Evolutionary conservation across 2,113 vertebrate genomes (phyloP).

Genomic region (Anas platyrhynchos): DNA sequence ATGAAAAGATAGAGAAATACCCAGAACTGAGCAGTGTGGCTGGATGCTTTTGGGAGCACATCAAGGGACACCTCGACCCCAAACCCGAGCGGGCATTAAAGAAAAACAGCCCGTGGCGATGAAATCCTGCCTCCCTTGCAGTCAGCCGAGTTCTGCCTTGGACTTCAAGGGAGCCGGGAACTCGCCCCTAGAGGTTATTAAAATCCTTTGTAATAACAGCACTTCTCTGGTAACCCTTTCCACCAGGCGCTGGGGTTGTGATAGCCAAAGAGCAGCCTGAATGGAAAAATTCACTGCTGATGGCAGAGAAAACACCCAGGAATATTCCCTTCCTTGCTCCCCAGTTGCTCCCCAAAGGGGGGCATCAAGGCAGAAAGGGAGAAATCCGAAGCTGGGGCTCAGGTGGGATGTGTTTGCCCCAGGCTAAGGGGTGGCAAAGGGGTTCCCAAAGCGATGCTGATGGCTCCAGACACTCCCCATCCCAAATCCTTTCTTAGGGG

Average conservation of each 20-base stretch:
- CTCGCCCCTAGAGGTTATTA: not conserved
- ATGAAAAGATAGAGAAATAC: not conserved
- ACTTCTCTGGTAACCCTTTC: not conserved
- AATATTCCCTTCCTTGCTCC: not conserved
- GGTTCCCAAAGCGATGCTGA: not conserved
- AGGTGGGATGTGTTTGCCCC: not conserved
- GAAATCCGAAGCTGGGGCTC: not conserved
- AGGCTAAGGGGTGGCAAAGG: not conserved
- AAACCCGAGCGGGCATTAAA: not conserved
- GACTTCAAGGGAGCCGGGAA: slow-evolving; percentile 28
- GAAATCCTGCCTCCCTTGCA: slow-evolving; percentile 17
- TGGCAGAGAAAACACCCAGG: not conserved
- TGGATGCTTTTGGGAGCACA: not conserved
- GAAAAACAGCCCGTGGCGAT: not conserved
- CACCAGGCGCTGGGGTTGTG: not conserved
- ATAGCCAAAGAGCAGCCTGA: not conserved
- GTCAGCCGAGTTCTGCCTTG: not conserved
- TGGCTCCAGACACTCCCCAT: not conserved
- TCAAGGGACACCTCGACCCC: not conserved
- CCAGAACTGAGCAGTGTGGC: not conserved
- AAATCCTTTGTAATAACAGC: slow-evolving; percentile 35
- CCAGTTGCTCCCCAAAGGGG: not conserved
- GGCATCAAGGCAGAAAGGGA: not conserved
- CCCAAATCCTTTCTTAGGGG: not conserved
- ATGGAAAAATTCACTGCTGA: not conserved